Percentiles rank a stretch among this genome's conserved stretches.
Evolutionary conservation across 2,113 vertebrate species (phyloP).

Genomic region (human): GRCh38 chr20:16230001-16230500

Average conservation of each 20-base stretch:
- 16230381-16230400: background rate
- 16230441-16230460: conserved; percentile 25
- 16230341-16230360: background rate
- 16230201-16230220: background rate
- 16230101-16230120: background rate
- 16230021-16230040: background rate
- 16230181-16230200: background rate
- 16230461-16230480: background rate
- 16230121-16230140: background rate
- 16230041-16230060: background rate
- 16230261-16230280: background rate
- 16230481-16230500: background rate
- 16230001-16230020: background rate
- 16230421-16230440: background rate
- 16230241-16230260: background rate
- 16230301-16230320: background rate
- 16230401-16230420: background rate
- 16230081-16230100: background rate
- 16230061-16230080: background rate
- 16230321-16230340: conserved; percentile 30
- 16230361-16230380: background rate
- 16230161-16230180: background rate
- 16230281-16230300: background rate
- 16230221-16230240: background rate
- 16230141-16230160: background rate